Evolutionary conservation across 1,140 invertebrate species (phyloP).

Genomic region (Drosophila arizonae): DNA sequence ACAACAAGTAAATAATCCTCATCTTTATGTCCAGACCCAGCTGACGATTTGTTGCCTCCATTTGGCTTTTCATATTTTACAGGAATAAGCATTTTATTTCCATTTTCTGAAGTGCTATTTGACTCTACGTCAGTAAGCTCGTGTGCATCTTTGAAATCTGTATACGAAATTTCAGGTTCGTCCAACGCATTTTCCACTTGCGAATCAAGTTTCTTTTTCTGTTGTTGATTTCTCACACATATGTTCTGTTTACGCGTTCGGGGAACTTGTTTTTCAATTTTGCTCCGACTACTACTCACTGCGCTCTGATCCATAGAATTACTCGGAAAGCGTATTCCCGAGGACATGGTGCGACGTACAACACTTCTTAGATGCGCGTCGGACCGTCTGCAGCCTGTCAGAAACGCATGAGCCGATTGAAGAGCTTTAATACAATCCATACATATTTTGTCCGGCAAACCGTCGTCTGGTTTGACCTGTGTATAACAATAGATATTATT

Average conservation of each 20-base stretch:
- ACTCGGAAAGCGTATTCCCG: slow-evolving; percentile 29
- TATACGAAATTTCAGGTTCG: background rate
- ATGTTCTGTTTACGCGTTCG: slow-evolving; percentile 41
- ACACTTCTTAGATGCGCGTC: slow-evolving; percentile 54
- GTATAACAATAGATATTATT: background rate
- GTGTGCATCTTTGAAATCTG: background rate
- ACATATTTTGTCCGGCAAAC: slow-evolving; percentile 71
- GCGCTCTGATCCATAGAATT: background rate
- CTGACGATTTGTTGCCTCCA: background rate
- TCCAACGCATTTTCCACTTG: background rate
- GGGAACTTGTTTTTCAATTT: background rate
- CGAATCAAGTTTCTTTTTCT: background rate
- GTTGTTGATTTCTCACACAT: slow-evolving; percentile 4
- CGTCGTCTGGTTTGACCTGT: slow-evolving; percentile 55
- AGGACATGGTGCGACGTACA: slow-evolving; percentile 58
- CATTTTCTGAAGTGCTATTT: background rate
- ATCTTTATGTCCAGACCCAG: background rate
- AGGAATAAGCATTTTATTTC: background rate
- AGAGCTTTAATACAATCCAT: slow-evolving; percentile 43
- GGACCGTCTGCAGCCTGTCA: slow-evolving; percentile 48
- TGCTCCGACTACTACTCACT: background rate
- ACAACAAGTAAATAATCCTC: slow-evolving; percentile 28
- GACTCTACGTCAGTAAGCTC: background rate
- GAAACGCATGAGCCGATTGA: slow-evolving; percentile 46
- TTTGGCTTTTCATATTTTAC: background rate